Conservation (phyloP, 2,797 vertebrate genomes). For the Pseudochromis fuscus region DNA sequence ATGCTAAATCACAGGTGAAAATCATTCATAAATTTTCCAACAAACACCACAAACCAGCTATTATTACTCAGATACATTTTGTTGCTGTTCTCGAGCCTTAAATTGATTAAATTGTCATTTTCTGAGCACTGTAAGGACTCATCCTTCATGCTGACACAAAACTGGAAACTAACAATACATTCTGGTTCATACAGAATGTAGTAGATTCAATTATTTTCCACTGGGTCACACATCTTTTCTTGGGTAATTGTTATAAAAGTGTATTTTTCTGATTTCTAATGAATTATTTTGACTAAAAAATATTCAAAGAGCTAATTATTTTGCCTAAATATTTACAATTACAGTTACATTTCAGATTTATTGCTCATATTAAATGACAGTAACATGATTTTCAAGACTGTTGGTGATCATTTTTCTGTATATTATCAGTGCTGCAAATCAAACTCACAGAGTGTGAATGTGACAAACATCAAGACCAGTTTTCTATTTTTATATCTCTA, state of each 20-base stretch:
- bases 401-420: too few relatives aligned
- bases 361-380: too few relatives aligned
- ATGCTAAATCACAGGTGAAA: neutral
- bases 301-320: neutral
- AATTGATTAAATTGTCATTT: constrained; percentile 3
- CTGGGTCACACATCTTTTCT: constrained; percentile 2
- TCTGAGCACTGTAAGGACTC: neutral
- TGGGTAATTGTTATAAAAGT: neutral
- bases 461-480: neutral
- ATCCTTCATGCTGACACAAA: too few relatives aligned
- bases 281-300: neutral
- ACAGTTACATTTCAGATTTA: too few relatives aligned
- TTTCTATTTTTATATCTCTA: neutral
- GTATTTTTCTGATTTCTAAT: neutral
- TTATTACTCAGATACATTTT: too few relatives aligned
- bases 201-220: neutral
- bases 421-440: too few relatives aligned
- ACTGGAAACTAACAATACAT: neutral
- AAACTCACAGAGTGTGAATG: too few relatives aligned
- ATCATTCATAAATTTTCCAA: neutral
- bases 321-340: too few relatives aligned
- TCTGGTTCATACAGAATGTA: neutral
- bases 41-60: too few relatives aligned
- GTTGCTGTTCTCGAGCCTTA: neutral
- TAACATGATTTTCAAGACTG: too few relatives aligned